These are phyloP conservation scores for Drosophila austrosaltans DNA, from an alignment of 2,888 invertebrate genomes.

Conservation along the genomic window DNA sequence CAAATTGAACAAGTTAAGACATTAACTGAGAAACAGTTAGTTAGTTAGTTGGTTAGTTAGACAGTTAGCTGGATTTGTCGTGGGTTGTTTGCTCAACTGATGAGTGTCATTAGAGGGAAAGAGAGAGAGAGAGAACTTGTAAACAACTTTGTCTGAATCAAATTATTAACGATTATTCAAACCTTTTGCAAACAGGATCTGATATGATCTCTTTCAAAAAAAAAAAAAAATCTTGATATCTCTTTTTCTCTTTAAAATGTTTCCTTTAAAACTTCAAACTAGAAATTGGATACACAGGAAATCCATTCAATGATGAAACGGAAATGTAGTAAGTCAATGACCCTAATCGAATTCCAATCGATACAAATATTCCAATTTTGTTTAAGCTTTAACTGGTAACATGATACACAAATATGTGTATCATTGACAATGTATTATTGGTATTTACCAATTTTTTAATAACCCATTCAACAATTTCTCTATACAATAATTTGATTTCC, in stretches of 20 bases:
- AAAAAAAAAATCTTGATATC: too few species aligned
- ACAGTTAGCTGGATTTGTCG: conserved; percentile 16
- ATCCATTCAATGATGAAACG: too few species aligned
- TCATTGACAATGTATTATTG: too few species aligned
- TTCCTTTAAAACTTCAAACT: too few species aligned
- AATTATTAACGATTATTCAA: not conserved
- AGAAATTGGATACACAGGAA: too few species aligned
- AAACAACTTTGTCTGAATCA: not conserved
- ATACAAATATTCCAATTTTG: too few species aligned
- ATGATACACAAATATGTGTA: too few species aligned
- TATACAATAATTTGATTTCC: conserved; percentile 7
- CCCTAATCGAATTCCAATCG: too few species aligned
- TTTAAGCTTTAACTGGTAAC: too few species aligned
- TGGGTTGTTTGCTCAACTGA: not conserved
- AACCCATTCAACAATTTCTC: conserved; percentile 2
- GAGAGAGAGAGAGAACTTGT: not conserved
- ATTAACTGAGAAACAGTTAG: conserved; percentile 60
- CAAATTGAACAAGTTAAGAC: conserved; percentile 66
- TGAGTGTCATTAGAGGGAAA: not conserved
- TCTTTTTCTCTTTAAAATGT: too few species aligned
- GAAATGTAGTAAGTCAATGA: too few species aligned
- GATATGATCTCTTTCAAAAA: not conserved
- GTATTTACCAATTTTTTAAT: too few species aligned
- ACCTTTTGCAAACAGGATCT: not conserved
- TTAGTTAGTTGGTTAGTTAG: conserved; percentile 26